phyloP scores from a whole-genome alignment of 2,797 vertebrate species.

The Spheniscus humboldti region DNA sequence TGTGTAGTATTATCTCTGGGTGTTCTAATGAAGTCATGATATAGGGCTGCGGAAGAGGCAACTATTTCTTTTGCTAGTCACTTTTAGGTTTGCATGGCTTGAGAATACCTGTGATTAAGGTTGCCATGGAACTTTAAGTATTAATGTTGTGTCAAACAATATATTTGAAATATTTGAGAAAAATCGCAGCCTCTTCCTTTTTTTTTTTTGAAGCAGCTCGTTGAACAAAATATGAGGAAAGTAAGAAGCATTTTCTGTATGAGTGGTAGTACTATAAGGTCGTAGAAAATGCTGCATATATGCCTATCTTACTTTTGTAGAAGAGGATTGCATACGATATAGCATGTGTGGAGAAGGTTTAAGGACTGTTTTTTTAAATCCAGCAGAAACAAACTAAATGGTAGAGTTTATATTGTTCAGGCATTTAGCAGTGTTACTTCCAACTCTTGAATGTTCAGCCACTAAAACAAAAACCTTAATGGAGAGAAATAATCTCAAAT shows the following conservation, averaged over 20 bases:
- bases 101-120: neutral
- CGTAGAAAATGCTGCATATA: accelerated
- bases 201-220: neutral
- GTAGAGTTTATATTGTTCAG: neutral
- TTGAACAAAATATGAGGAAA: neutral
- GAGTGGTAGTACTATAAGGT: neutral
- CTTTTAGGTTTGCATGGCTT: neutral
- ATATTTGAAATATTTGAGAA: neutral
- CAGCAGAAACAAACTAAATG: neutral
- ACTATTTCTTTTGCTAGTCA: neutral
- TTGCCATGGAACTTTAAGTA: neutral
- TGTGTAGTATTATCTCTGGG: neutral
- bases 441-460: neutral
- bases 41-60: neutral
- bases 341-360: neutral
- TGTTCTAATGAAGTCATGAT: neutral
- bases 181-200: neutral
- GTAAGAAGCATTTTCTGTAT: neutral
- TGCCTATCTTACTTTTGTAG: neutral
- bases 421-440: neutral
- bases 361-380: neutral
- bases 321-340: neutral
- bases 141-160: neutral
- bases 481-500: neutral
- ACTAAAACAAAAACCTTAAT: neutral